Percentiles rank a stretch among this genome's conserved stretches.
phyloP scores from a whole-genome alignment of 1,140 invertebrate genomes.

The Drosophila ficusphila region DNA sequence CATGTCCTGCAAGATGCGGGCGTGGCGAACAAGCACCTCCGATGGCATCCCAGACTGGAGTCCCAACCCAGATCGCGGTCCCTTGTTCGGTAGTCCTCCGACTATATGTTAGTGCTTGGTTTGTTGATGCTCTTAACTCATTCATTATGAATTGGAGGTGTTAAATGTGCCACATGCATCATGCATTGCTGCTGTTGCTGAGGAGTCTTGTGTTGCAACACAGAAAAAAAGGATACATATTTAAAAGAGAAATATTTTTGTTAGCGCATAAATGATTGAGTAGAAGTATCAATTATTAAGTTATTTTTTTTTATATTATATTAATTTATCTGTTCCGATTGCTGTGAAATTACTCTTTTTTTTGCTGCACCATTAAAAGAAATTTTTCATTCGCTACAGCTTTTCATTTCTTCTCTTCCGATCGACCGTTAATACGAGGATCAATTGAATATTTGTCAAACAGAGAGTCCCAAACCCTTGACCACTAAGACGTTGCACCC shows the following conservation, averaged over 20 bases:
- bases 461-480: not conserved
- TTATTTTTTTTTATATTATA: not conserved
- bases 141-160: conserved; percentile 82
- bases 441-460: conserved; percentile 6
- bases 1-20: conserved; percentile 76
- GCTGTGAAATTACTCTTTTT: not conserved
- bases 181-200: conserved; percentile 15
- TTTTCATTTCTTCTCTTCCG: not conserved
- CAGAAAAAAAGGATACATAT: not conserved
- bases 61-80: not conserved
- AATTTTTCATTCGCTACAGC: conserved; percentile 6
- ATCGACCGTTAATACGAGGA: not conserved
- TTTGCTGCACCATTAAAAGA: not conserved
- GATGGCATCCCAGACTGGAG: not conserved
- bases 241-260: too few relatives aligned
- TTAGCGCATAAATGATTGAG: too few relatives aligned
- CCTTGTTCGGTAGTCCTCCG: conserved; percentile 36
- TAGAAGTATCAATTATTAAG: too few relatives aligned
- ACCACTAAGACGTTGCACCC: conserved; percentile 26
- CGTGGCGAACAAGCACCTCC: conserved; percentile 44
- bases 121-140: conserved; percentile 82
- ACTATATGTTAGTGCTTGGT: conserved; percentile 68
- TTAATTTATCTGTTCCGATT: not conserved
- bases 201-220: not conserved
- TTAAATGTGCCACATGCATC: conserved; percentile 64